Evolutionary conservation across 1,140 invertebrate genomes (phyloP).

Genomic region (Condylostylus longicornis): DNA sequence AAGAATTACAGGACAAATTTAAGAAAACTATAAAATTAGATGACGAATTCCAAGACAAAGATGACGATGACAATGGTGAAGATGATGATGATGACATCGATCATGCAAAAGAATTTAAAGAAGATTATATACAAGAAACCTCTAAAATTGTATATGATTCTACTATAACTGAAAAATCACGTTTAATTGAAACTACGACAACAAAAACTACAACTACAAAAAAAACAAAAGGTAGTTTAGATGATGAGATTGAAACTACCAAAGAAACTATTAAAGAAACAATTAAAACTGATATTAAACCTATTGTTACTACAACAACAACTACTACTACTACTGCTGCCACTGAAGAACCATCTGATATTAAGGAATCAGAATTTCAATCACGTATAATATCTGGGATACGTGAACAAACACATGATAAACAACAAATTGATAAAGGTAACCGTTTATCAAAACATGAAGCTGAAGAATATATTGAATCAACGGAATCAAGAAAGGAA

Average conservation of each 20-base stretch:
- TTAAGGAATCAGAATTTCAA: too few species aligned
- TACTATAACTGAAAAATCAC: background rate
- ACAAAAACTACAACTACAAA: constrained; percentile 2
- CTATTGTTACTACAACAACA: constrained; percentile 15
- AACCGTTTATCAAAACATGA: background rate
- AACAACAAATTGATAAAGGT: background rate
- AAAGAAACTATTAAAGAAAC: constrained; percentile 11
- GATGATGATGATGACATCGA: too few species aligned
- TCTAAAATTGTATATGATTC: background rate
- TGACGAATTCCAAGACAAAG: background rate
- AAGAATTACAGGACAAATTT: constrained; percentile 28
- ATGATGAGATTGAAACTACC: constrained; percentile 1
- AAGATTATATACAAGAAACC: background rate
- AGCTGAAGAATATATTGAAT: too few species aligned
- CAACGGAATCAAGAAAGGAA: constrained; percentile 8
- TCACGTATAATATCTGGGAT: too few species aligned
- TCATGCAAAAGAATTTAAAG: too few species aligned
- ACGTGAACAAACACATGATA: background rate
- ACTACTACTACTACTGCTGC: too few species aligned
- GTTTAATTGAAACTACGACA: background rate
- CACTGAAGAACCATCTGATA: too few species aligned
- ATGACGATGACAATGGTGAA: background rate
- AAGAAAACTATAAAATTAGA: constrained; percentile 14
- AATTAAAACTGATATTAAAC: constrained; percentile 15
- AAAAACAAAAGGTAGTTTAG: background rate